Evolutionary conservation across 2,113 vertebrate species (phyloP), one percentile per base, ranked within the genome.

Genomic region (Ranitomeya imitator): DNA sequence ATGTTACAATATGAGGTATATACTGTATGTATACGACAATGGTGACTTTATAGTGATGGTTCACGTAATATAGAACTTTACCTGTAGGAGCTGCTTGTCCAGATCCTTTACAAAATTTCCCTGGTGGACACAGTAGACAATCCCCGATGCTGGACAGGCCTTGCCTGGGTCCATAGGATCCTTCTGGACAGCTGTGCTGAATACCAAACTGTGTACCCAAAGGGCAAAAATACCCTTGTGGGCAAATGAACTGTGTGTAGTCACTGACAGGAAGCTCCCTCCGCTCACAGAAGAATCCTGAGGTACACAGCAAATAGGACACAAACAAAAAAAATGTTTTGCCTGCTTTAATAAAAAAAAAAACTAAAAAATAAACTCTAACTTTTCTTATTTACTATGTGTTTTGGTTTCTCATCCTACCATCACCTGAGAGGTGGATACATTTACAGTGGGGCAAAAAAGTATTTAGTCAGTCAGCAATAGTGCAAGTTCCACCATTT

Each of bases 281-380:
- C 85, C 84, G 92, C 90, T 97, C 95, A 90, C 98, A 99, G 92
- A 96, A 97, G 92, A 95, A 97, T 11, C 97, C 97, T 98, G 92
- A 78, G 16, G 73, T 51, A 18, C 16, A 85, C 89, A 69, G 67
- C 3, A 51, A 60, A 45, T 76, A 45, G 1, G 79, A 51, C 2
- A 65, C 59, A 71, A 0, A 6, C 1, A 16, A 15, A 26, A 16
- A 45, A 31, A 12, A 26, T 19, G 31, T 15, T 45, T 1, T 1
- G 7, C 2, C 9, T 10, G 21, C 7, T n/a, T 63, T 21, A 9
- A n/a, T 9, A 45, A 45, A 45, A 4, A 45, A 1, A 45, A 4
- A 45, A 45, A 45, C 37, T n/a, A n/a, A n/a, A n/a, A 3, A 45
- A 45, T 0, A 45, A 45, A 45, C 37, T 45, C 3, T 45, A 45